Evolutionary conservation across 2,113 vertebrate species (phyloP).

Genomic region (Sterrhoptilus dennistouni): DNA sequence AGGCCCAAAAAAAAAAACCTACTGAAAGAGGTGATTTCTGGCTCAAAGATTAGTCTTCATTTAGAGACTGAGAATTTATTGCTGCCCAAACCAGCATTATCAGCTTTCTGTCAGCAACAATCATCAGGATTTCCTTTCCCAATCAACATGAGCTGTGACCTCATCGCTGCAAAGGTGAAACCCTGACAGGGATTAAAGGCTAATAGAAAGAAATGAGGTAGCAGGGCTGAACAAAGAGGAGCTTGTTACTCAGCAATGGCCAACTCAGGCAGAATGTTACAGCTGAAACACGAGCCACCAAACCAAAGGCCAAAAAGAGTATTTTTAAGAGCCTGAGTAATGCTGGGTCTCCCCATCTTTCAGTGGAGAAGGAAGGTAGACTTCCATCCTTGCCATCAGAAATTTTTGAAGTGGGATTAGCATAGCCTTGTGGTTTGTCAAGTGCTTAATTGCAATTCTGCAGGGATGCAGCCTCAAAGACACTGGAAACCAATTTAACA

Average conservation of each 20-base stretch:
- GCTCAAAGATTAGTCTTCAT: conserved; percentile 69
- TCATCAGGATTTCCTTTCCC: conserved; percentile 69
- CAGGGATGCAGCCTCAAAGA: conserved; percentile 6
- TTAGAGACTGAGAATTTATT: conserved; percentile 67
- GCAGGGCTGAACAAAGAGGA: conserved; percentile 63
- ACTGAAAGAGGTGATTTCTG: conserved; percentile 55
- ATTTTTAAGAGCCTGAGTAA: neutral
- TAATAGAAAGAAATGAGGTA: conserved; percentile 67
- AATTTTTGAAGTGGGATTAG: conserved; percentile 37
- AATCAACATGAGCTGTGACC: conserved; percentile 72
- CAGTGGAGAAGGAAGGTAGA: conserved; percentile 4
- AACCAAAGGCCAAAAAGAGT: neutral
- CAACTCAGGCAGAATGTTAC: neutral
- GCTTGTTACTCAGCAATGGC: conserved; percentile 37
- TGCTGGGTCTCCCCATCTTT: neutral
- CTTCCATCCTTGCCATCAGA: neutral
- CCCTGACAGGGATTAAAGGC: conserved; percentile 74
- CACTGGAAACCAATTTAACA: conserved; percentile 53
- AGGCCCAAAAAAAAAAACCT: conserved; percentile 13
- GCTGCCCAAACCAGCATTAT: conserved; percentile 67
- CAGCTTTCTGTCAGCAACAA: conserved; percentile 71
- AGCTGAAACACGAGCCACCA: conserved; percentile 13
- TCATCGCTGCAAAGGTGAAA: conserved; percentile 68
- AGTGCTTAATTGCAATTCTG: conserved; percentile 60
- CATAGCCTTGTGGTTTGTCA: conserved; percentile 44